Percentiles rank a stretch among this genome's conserved stretches.
Conservation (phyloP, 1,140 invertebrate genomes). For the Laodelphax striatellus region DNA sequence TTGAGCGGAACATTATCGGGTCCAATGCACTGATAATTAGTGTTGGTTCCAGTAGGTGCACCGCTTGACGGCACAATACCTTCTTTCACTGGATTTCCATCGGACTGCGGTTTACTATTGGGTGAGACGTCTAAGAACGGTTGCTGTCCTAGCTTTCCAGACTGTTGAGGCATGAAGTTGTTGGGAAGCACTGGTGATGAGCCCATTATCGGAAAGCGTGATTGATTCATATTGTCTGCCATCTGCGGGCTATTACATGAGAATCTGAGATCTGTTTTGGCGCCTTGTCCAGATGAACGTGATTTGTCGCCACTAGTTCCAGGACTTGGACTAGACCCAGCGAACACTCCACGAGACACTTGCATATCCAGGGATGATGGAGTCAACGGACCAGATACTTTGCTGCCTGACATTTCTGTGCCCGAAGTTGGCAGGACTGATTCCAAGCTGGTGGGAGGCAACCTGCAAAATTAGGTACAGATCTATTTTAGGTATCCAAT, state of each 20-base stretch:
- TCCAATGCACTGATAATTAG: slow-evolving; percentile 21
- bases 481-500: background rate
- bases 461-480: slow-evolving; percentile 9
- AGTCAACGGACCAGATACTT: slow-evolving; percentile 18
- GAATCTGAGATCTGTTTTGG: slow-evolving; percentile 11
- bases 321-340: slow-evolving; percentile 3
- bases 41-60: slow-evolving; percentile 2
- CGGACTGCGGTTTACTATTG: slow-evolving; percentile 8
- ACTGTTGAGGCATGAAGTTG: slow-evolving; percentile 11
- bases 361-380: slow-evolving; percentile 13
- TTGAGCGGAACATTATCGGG: slow-evolving; percentile 72
- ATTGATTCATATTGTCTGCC: slow-evolving; percentile 5
- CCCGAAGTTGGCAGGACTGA: slow-evolving; percentile 12
- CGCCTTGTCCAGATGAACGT: background rate
- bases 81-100: background rate
- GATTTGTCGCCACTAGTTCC: slow-evolving; percentile 5
- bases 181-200: slow-evolving; percentile 12
- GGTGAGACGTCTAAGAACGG: slow-evolving; percentile 15
- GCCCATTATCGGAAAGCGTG: slow-evolving; percentile 10
- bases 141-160: slow-evolving; percentile 10
- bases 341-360: background rate
- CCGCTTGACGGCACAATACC: background rate
- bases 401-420: slow-evolving; percentile 9
- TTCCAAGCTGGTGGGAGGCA: slow-evolving; percentile 20
- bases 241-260: slow-evolving; percentile 8